Evolutionary conservation across 1,140 invertebrate genomes (phyloP), one percentile per base, ranked within the genome.

Genomic region (Philotrypesis tridentata): DNA sequence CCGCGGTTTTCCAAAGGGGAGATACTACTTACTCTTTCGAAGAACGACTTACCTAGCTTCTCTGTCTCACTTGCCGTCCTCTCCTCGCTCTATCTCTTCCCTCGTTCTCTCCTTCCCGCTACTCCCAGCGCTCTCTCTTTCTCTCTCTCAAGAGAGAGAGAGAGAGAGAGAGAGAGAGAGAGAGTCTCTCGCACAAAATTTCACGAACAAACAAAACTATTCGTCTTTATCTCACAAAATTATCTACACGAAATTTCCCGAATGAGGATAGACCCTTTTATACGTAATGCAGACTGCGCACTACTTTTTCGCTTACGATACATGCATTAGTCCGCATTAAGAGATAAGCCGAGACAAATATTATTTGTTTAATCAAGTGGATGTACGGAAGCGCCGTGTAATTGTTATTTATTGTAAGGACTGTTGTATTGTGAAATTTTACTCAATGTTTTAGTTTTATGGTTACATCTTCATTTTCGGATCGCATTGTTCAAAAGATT

Each of bases 201-300:
- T 74, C 31, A 14, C 61, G 40, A 77, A 82, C 73, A 82, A 84
- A 84, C 82, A 84, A 79, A 82, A 82, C 82, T 82, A 82, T 85
- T 84, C 33, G 71, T 84, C 82, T 85, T 84, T 84, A 86, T 86
- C 76, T 85, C 21, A 14, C 23, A n/a, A 25, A 71, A 83, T 75
- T 80, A 81, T 85, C 81, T 83, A 67, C 65, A 60, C 61, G 80
- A 25, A 84, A 82, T 83, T 84, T 43, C 14, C 65, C 31, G 31
- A 7, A 12, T 80, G 63, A 37, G 55, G n/a, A 63, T 73, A 60
- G 29, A 73, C 37, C 55, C 27, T 73, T 55, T 27, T 65, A 43
- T 55, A 29, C 23, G 14, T 61, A 25, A 61, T n/a, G 25, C 25
- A 65, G 27, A 4, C 48, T 6, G 48, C 17, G 48, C 21, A n/a